Evolutionary conservation across 2,888 invertebrate genomes (phyloP), one percentile per base, ranked within the genome.

Genomic region (Synergus itoensis): DNA sequence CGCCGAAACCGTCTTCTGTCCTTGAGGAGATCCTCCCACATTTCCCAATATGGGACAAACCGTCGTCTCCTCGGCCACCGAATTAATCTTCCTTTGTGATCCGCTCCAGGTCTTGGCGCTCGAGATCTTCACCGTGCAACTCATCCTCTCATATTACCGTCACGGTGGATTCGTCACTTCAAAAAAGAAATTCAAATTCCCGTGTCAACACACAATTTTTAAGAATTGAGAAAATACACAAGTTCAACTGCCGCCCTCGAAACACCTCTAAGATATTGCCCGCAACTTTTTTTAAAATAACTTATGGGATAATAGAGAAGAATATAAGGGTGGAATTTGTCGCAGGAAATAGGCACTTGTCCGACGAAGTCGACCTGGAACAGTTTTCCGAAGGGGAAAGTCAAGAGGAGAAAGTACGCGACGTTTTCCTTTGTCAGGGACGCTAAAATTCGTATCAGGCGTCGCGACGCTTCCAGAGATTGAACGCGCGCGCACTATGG

Each of bases 51-150:
- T 77, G 1, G 81, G 83, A 75, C 81, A 82, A 79, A 82, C 48
- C 67, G 81, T 78, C 53, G 86, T 84, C 84, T 91, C 91, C 87
- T 91, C 91, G 77, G 90, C 88, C 80, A 90, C 84, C 57, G 91
- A 90, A 84, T 88, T 88, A 83, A 91, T 91, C 82, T 88, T 87
- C 41, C 91, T 87, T 86, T 91, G 91, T 77, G 92, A 89, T 60
- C 91, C 91, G 77, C 88, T 88, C 92, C 92, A 92, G 82, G 87
- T 88, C 88, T 91, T 92, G 78, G 89, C 87, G 83, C 89, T 89
- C 85, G 91, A 89, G 82, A 91, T 89, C 86, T 92, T 92, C 78
- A 91, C 91, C 86, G 91, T 89, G 87, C 92, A 92, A 85, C 92
- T 92, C 92, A 92, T 92, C 85, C 88, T 91, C 87, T 89, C 91